Conservation (phyloP, 2,113 vertebrate species). For the Corythaixoides concolor region DNA sequence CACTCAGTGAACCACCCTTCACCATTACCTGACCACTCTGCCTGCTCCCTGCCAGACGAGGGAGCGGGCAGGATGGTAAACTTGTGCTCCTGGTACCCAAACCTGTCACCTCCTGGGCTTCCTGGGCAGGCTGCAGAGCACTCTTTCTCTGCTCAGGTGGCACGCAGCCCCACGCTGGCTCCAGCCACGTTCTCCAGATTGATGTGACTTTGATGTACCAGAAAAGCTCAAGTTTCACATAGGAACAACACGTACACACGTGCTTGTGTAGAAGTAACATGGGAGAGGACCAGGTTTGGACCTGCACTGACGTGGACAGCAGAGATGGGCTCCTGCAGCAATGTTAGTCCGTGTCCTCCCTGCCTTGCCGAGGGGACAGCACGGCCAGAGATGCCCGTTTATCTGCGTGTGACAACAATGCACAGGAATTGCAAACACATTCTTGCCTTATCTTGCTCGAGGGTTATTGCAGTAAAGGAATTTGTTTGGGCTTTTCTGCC, state of each 20-base stretch:
- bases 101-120: neutral
- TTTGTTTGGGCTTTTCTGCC: conserved; percentile 43
- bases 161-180: neutral
- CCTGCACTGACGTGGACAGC: neutral
- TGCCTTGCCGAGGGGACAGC: neutral
- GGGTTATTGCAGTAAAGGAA: conserved; percentile 36
- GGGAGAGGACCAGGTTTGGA: neutral
- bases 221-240: neutral
- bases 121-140: neutral
- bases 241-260: rapidly evolving
- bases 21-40: neutral
- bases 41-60: neutral
- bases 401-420: neutral
- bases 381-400: neutral
- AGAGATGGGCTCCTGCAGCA: neutral
- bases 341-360: neutral
- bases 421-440: conserved; percentile 4
- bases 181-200: neutral
- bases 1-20: neutral
- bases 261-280: neutral
- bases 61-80: neutral
- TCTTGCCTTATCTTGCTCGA: conserved; percentile 22
- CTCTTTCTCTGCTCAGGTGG: neutral
- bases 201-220: neutral
- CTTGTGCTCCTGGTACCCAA: neutral